Base-by-base conservation (phyloP, 2,113 vertebrate genomes). In the Carettochelys insculpta region DNA sequence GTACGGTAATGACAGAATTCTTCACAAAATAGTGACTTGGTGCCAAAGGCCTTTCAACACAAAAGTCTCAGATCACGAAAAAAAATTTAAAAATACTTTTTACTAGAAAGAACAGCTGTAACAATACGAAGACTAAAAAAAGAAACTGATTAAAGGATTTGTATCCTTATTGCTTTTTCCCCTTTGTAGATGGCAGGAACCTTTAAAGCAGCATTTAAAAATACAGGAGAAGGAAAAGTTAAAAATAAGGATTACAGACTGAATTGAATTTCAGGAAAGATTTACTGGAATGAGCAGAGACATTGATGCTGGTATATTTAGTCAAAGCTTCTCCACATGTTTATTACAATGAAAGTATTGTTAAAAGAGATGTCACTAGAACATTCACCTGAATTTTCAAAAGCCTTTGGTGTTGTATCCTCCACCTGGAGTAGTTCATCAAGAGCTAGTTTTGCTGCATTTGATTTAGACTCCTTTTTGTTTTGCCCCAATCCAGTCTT, bases 401-500 rank as follows among this genome's bases (percentile, higher is more conserved):
- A 95, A 41, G 90, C 43, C 34, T 87, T 54, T 76, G 86, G 85
- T 77, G 93, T 90, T 43, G 88, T 50, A 38, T 97, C 96, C 80
- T 98, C 94, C 31, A 94, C 82, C 11, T 97, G 97, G 38, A 99
- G 94, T 1, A 99, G 94, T 41, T 99, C 98, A 92, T 98, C 95
- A 83, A 99, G 97, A 93, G 99, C 99, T 25, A 99, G 85, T 89
- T 98, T 96, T 22, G 98, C 98, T 38, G 99, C 99, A 92, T 97
- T 98, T 68, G 93, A 92, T 87, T 97, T 98, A 56, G 99, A 98
- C 52, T 98, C 98, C 94, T 99, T 99, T 95, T 99, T 99, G 82
- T 95, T 99, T 88, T 45, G 95, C 34, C 99, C 99, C 95, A 99
- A 97, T 50, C 99, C 99, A 38, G 98, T 98, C 96, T 98, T 98